Evolutionary conservation across 2,888 invertebrate genomes (phyloP).

Genomic region (Busseola fusca): DNA sequence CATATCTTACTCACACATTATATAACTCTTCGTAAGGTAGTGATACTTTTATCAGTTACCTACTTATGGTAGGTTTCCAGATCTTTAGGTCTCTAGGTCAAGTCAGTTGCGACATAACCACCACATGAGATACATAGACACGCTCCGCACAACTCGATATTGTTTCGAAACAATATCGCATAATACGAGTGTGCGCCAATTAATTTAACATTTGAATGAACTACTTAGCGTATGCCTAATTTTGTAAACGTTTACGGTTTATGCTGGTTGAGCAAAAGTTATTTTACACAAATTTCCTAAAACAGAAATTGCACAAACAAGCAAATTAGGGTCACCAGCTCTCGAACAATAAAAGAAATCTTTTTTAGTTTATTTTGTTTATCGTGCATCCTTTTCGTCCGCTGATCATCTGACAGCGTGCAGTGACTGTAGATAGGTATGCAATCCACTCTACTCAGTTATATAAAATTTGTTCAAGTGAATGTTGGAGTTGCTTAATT

Average conservation of each 20-base stretch:
- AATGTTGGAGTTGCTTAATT: conserved; percentile 62
- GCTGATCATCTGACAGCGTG: conserved; percentile 21
- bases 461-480: conserved; percentile 61
- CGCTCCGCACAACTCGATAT: conserved; percentile 55
- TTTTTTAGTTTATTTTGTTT: conserved; percentile 1
- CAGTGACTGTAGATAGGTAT: conserved; percentile 29
- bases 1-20: conserved; percentile 22
- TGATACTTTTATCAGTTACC: conserved; percentile 47
- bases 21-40: conserved; percentile 42
- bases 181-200: conserved; percentile 50
- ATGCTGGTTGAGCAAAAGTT: conserved; percentile 41
- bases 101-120: conserved; percentile 56
- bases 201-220: conserved; percentile 50
- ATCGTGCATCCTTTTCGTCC: conserved; percentile 6
- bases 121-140: conserved; percentile 64
- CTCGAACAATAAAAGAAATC: background rate
- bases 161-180: conserved; percentile 58
- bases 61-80: conserved; percentile 58
- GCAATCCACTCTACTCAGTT: conserved; percentile 50
- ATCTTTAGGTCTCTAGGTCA: conserved; percentile 68
- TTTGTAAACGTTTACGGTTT: conserved; percentile 39
- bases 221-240: conserved; percentile 37
- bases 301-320: conserved; percentile 32
- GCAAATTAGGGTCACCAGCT: conserved; percentile 13
- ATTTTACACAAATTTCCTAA: conserved; percentile 26